Evolutionary conservation across 2,888 invertebrate genomes (phyloP), one percentile per base, ranked within the genome.

Genomic region (Nebria salina): DNA sequence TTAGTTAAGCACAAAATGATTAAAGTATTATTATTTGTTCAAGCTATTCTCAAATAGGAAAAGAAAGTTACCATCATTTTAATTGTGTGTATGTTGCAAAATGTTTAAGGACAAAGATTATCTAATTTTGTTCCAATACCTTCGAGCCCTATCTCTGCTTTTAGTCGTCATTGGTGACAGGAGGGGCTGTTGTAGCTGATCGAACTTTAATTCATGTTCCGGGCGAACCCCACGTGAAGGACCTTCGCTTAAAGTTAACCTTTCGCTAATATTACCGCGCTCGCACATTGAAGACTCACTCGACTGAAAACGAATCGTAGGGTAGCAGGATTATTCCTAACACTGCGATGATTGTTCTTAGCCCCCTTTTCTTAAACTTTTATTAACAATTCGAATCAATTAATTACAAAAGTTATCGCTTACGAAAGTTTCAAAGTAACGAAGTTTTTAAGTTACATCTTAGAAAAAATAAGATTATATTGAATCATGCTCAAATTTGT

Each of bases 171-270:
- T 42, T 11, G 26, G 73, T 11, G 11, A 34, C 34, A 41, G 15
- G 73, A 34, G 43, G n/a, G 26, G 73, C 20, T 26, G 41, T 15
- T 73, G 73, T 54, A 70, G 78, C 73, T 78, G 78, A 78, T 78
- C 78, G 72, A 78, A 78, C 65, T 78, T 78, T 78, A 78, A 78
- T 78, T 78, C 78, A 72, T 65, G 78, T 78, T 72, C 65, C 20
- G 72, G 13, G 78, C 11, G 78, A 64, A 72, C 78, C 78, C 78
- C 65, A 72, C 78, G 78, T 73, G 78, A 73, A 78, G 76, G 78
- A 78, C 78, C 78, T 72, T 78, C 78, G 78, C 41, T 78, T 73
- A 78, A 78, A 66, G 78, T 72, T 78, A 78, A 78, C 78, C 78
- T 78, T 78, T 78, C 65, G 78, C 78, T 78, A 78, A 78, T 78